Percentiles rank a stretch among this genome's conserved stretches.
Evolutionary conservation across 2,888 invertebrate genomes (phyloP).

Genomic region (Thymelicus sylvestris): DNA sequence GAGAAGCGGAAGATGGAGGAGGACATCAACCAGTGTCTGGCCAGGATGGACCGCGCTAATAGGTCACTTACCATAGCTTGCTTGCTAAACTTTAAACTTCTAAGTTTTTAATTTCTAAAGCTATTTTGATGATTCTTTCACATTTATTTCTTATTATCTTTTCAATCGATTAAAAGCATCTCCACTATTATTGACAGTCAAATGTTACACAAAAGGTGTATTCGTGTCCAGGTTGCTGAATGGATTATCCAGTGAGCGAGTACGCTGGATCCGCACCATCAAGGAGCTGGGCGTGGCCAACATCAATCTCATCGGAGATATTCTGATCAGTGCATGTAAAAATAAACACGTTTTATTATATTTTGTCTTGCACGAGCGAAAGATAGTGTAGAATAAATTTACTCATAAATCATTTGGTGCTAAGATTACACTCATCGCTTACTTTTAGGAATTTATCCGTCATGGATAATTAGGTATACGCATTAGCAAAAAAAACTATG

Average conservation of each 20-base stretch:
- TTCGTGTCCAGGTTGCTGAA: conserved; percentile 78
- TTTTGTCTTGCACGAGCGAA: background rate
- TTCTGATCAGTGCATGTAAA: conserved; percentile 87
- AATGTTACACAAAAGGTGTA: background rate
- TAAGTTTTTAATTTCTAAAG: too few species aligned
- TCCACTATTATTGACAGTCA: too few species aligned
- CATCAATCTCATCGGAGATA: conserved; percentile 88
- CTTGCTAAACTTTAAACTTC: too few species aligned
- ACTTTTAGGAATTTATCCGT: too few species aligned
- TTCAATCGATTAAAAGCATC: too few species aligned
- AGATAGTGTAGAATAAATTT: too few species aligned
- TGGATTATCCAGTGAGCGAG: conserved; percentile 88
- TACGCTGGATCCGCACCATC: conserved; percentile 90
- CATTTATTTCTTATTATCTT: too few species aligned
- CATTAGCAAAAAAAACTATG: too few species aligned
- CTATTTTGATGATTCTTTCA: too few species aligned
- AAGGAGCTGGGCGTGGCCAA: conserved; percentile 81
- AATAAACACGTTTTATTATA: background rate
- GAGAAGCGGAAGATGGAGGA: conserved; percentile 89
- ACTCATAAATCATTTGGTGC: too few species aligned
- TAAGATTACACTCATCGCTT: too few species aligned
- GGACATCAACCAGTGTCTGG: conserved; percentile 90
- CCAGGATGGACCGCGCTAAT: conserved; percentile 91
- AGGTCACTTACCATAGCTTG: conserved; percentile 61
- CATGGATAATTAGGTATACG: too few species aligned